Evolutionary conservation across 2,113 vertebrate species (phyloP).

Genomic region (Cinclus cinclus): DNA sequence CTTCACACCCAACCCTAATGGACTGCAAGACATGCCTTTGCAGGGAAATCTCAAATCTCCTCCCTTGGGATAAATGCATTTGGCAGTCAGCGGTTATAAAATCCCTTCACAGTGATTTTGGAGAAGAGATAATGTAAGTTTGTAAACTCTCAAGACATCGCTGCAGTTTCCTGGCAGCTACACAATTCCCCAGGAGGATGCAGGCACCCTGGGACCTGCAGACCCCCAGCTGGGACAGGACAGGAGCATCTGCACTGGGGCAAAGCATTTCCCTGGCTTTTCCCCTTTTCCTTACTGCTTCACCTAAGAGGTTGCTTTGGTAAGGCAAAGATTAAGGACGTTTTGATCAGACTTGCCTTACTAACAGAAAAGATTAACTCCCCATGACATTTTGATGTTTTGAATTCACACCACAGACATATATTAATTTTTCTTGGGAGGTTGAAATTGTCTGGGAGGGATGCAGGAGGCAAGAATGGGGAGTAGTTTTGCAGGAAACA

Average conservation of each 20-base stretch:
- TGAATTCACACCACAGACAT: neutral
- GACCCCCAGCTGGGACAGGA: neutral
- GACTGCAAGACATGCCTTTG: fast-evolving
- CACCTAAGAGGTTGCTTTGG: neutral
- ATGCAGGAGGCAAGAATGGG: fast-evolving
- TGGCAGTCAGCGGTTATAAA: neutral
- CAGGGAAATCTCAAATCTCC: neutral
- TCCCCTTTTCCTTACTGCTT: neutral
- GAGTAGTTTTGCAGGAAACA: neutral
- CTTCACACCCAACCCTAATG: neutral
- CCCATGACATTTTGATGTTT: neutral
- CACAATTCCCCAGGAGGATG: neutral
- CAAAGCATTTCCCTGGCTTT: neutral
- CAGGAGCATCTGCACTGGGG: neutral
- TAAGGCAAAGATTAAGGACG: neutral
- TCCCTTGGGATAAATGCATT: neutral
- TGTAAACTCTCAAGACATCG: neutral
- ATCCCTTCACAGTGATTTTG: neutral
- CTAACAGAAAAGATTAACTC: neutral
- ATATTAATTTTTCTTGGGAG: neutral
- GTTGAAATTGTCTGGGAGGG: neutral
- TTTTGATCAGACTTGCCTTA: neutral
- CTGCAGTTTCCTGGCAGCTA: neutral
- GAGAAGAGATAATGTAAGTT: neutral
- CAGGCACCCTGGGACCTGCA: neutral